phyloP scores from a whole-genome alignment of 2,113 vertebrate genomes.

The Accipiter cooperii region DNA sequence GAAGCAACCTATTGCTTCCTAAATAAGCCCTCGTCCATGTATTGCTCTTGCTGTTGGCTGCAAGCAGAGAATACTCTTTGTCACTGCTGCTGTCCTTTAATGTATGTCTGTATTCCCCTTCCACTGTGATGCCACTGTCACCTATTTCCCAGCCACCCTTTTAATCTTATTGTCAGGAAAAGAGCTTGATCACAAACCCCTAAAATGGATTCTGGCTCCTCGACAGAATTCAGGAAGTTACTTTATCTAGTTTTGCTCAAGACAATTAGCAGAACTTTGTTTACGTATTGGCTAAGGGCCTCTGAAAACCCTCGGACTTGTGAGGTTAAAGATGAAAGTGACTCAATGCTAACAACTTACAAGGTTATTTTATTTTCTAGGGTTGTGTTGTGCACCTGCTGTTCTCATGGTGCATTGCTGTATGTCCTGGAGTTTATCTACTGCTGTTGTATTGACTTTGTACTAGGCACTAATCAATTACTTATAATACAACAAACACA shows the following conservation, averaged over 20 bases:
- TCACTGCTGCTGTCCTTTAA: background rate
- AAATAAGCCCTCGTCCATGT: background rate
- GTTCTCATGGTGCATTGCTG: background rate
- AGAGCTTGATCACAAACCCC: background rate
- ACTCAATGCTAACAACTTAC: background rate
- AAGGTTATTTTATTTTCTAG: background rate
- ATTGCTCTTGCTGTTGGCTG: background rate
- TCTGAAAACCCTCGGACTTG: accelerated
- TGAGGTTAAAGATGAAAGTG: background rate
- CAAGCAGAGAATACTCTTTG: background rate
- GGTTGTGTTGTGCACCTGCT: background rate
- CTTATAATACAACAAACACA: background rate
- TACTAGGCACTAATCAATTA: background rate
- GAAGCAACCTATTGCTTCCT: background rate
- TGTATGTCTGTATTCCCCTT: background rate
- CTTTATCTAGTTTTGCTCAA: background rate
- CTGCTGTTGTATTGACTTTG: background rate
- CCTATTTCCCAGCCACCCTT: background rate
- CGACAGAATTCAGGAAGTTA: background rate
- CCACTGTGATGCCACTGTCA: background rate
- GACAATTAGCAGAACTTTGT: background rate
- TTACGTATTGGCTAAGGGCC: background rate
- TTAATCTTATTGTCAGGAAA: background rate
- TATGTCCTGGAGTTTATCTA: background rate
- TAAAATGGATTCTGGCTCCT: background rate